Conservation (phyloP, 2,888 invertebrate species). For the Acleris emargana region DNA sequence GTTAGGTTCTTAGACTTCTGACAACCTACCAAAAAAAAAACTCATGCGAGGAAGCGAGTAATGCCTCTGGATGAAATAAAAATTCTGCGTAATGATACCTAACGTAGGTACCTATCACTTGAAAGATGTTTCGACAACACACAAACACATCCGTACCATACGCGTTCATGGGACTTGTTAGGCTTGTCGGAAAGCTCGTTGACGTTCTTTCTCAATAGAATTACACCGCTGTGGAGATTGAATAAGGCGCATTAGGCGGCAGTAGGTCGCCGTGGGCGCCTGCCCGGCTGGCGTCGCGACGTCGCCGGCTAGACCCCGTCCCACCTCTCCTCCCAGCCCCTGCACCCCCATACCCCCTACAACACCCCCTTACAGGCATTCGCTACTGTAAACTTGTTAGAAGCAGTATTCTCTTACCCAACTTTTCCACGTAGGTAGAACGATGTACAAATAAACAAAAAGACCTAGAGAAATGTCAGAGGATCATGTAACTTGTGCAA, state of each 20-base stretch:
- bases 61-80: too few relatives aligned
- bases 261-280: conserved; percentile 68
- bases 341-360: too few relatives aligned
- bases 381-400: conserved; percentile 27
- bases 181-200: too few relatives aligned
- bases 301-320: conserved; percentile 58
- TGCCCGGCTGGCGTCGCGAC: conserved; percentile 80
- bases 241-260: conserved; percentile 49
- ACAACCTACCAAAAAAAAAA: too few relatives aligned
- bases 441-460: conserved; percentile 47
- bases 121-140: too few relatives aligned
- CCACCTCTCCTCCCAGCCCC: conserved; percentile 29
- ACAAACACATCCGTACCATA: too few relatives aligned
- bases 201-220: too few relatives aligned
- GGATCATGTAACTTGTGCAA: conserved; percentile 61
- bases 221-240: conserved; percentile 38
- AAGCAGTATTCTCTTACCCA: conserved; percentile 18
- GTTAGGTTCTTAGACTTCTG: too few relatives aligned
- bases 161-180: too few relatives aligned
- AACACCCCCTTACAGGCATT: conserved; percentile 41
- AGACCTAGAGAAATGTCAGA: conserved; percentile 71
- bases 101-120: too few relatives aligned
- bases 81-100: too few relatives aligned
- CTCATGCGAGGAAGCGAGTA: too few relatives aligned
- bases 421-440: conserved; percentile 28